phyloP scores from a whole-genome alignment of 2,797 vertebrate species.

The Squalus acanthias region DNA sequence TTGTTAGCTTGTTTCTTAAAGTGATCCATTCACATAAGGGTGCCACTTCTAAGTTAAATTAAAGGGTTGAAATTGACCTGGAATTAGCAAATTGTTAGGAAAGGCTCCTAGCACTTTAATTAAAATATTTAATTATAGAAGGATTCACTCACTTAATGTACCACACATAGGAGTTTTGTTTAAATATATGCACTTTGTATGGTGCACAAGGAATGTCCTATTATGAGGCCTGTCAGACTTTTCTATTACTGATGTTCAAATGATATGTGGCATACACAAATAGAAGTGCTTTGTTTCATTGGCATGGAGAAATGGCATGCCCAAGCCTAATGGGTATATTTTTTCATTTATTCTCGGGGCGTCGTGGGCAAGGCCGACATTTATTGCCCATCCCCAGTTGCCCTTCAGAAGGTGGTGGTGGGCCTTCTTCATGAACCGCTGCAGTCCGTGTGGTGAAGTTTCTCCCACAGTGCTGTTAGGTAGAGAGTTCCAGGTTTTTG shows the following conservation, averaged over 20 bases:
- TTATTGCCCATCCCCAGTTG: too few species aligned
- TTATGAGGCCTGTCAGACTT: neutral
- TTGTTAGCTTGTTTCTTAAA: neutral
- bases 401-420: neutral
- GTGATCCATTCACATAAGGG: slow-evolving; percentile 1
- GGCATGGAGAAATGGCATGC: neutral
- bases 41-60: slow-evolving; percentile 26
- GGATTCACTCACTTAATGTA: neutral
- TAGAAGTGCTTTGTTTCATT: neutral
- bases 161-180: neutral
- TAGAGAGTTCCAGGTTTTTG: neutral
- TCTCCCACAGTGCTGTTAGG: neutral
- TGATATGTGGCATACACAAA: neutral
- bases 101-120: neutral
- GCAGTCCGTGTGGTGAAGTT: neutral
- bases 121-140: slow-evolving; percentile 21
- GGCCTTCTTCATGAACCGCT: neutral
- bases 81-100: slow-evolving; percentile 12
- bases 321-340: neutral
- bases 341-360: neutral
- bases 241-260: neutral
- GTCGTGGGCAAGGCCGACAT: too few species aligned
- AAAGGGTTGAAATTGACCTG: neutral
- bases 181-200: neutral
- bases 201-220: neutral